Base-by-base conservation (phyloP, 2,888 invertebrate genomes). In the Chironomus riparius region DNA sequence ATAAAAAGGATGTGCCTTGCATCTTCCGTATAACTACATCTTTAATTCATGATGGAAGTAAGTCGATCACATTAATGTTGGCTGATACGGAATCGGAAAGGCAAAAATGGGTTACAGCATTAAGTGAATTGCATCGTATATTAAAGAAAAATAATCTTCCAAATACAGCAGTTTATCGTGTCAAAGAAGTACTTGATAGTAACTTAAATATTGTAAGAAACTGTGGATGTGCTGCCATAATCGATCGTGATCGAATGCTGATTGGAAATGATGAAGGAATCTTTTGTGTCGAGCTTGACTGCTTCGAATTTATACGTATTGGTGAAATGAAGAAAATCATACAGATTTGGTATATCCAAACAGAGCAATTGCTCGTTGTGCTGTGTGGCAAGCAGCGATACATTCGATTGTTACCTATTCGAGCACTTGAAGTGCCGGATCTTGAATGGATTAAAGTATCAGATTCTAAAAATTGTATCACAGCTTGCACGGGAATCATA, bases 11-110 rank as follows among this genome's bases (percentile, higher is more conserved):
- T 86, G 93, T 97, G 83, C 94, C 95, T 71, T 95, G 95, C 85
- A 97, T 97, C 87, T 97, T 97, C 88, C 92, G 95, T 87, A 95
- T 94, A 86, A 94, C 94, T 79, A 94, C 94, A 77, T 94, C 94
- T 38, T 88, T 94, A 81, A 87, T 95, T 85, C 93, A 93, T 85
- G 93, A 93, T 13, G 93, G 93, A 47, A 88, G 91, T 78, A 88
- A 92, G 80, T 94, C 94, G 82, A 93, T 94, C 80, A 94, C 95
- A 2, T 86, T 97, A 73, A 94, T 97, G 93, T 85, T 97, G 82
- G 96, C 96, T 0, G 97, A 97, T 80, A 93, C 92, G 0, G 95
- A 95, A 81, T 92, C 92, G 47, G 96, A 97, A 85, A 94, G 95
- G 83, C 92, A 93, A 75, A 95, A 96, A 83, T 97, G 97, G 97